These are phyloP conservation scores for Pantelozetes paolii DNA, from an alignment of 2,888 invertebrate genomes.

Conservation along the genomic window DNA sequence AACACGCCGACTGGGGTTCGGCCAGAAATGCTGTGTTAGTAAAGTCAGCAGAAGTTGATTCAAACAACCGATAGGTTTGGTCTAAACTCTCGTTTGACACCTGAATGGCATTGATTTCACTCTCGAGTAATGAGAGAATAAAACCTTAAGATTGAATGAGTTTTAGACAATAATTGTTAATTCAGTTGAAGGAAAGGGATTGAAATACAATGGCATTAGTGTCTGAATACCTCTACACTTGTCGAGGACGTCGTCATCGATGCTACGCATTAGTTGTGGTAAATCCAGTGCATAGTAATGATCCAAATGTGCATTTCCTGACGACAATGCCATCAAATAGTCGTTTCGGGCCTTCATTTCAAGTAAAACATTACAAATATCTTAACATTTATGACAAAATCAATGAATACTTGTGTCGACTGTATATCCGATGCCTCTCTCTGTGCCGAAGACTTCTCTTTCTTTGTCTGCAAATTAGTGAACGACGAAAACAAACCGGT, in stretches of 20 bases:
- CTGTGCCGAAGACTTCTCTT: constrained; percentile 57
- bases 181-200: background rate
- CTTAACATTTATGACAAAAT: background rate
- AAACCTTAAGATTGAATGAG: constrained; percentile 12
- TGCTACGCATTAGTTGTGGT: constrained; percentile 72
- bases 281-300: constrained; percentile 87
- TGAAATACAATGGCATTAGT: background rate
- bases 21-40: constrained; percentile 42
- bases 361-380: background rate
- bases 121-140: constrained; percentile 39
- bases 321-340: constrained; percentile 81
- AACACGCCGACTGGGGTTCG: constrained; percentile 41
- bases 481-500: constrained; percentile 45
- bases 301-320: constrained; percentile 87
- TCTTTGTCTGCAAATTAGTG: constrained; percentile 43
- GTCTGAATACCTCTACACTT: constrained; percentile 38
- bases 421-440: constrained; percentile 87
- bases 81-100: constrained; percentile 33
- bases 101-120: constrained; percentile 36
- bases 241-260: constrained; percentile 43
- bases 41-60: constrained; percentile 37
- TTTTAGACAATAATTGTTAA: background rate
- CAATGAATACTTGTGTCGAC: constrained; percentile 60
- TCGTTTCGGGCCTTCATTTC: constrained; percentile 72
- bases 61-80: background rate